Conservation (phyloP, 2,797 vertebrate genomes). For the Oophaga sylvatica region DNA sequence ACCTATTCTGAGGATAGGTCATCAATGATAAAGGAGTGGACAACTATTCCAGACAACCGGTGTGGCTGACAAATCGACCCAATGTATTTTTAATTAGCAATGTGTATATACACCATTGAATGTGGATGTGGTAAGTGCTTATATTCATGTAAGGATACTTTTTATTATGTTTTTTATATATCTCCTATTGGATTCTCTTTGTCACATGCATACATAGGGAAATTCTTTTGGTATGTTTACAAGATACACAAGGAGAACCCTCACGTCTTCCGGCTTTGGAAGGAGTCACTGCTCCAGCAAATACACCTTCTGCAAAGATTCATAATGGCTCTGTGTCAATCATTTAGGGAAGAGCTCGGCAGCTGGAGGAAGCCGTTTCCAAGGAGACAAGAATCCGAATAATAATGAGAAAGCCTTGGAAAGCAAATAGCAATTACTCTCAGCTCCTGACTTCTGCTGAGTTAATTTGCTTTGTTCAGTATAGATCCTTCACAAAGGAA, state of each 20-base stretch:
- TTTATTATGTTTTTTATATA: neutral
- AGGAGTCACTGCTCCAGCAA: neutral
- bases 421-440: slow-evolving; percentile 60
- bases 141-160: neutral
- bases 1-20: too few relatives aligned
- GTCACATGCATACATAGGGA: too few relatives aligned
- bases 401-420: slow-evolving; percentile 58
- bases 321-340: slow-evolving; percentile 52
- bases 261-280: neutral
- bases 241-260: neutral
- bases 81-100: neutral
- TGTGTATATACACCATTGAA: neutral
- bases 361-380: slow-evolving; percentile 57
- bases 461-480: slow-evolving; percentile 55
- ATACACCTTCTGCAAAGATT: slow-evolving; percentile 32
- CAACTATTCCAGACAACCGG: neutral
- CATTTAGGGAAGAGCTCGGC: slow-evolving; percentile 45
- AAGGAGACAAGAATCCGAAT: slow-evolving; percentile 52
- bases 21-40: too few relatives aligned
- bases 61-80: neutral
- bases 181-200: neutral
- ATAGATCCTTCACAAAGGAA: slow-evolving; percentile 37
- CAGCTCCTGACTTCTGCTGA: slow-evolving; percentile 52
- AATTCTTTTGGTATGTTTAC: neutral
- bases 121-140: neutral